phyloP scores from a whole-genome alignment of 2,113 vertebrate species.

The Lamprotornis superbus region DNA sequence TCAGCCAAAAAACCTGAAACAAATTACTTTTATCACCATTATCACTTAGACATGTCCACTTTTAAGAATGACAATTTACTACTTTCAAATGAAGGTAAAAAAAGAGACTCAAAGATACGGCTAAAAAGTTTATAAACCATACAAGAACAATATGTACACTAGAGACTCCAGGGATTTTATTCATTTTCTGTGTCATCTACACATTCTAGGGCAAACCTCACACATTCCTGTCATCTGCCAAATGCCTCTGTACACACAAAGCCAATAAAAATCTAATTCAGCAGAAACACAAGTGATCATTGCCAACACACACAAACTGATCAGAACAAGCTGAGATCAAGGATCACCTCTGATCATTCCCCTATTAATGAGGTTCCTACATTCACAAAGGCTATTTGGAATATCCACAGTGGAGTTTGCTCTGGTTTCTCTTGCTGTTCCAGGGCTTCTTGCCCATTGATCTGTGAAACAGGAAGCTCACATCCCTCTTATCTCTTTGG shows the following conservation, averaged over 20 bases:
- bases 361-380: background rate
- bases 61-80: background rate
- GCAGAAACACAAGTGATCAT: accelerated
- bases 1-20: background rate
- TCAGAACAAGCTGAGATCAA: background rate
- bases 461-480: background rate
- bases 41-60: background rate
- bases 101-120: background rate
- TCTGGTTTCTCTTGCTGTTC: background rate
- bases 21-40: background rate
- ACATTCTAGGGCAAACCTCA: background rate
- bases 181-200: background rate
- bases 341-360: background rate
- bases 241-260: background rate
- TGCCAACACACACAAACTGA: background rate
- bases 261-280: background rate
- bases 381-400: background rate
- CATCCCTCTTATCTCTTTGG: background rate
- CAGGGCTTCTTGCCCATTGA: background rate
- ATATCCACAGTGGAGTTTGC: background rate
- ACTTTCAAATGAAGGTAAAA: background rate
- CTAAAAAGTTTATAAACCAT: background rate
- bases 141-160: accelerated
- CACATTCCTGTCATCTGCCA: background rate
- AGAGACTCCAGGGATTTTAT: background rate